phyloP scores from a whole-genome alignment of 2,888 invertebrate species.

The Didymodactylos carnosus region DNA sequence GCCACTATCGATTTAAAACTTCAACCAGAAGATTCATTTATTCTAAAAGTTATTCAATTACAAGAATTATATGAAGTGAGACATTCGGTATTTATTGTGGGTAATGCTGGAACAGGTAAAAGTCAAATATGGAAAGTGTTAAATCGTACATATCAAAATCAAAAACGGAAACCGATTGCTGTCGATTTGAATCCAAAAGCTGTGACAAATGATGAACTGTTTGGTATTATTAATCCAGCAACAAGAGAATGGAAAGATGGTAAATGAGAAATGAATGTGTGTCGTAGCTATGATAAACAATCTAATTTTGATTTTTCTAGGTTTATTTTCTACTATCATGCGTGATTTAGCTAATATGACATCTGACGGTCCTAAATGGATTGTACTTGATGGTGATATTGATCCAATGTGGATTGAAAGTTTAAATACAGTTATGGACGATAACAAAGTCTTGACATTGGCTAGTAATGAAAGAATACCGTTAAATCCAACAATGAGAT shows the following conservation, averaged over 20 bases:
- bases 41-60: conserved; percentile 60
- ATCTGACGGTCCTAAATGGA: conserved; percentile 67
- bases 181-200: conserved; percentile 88
- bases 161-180: conserved; percentile 62
- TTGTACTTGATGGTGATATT: conserved; percentile 82
- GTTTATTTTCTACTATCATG: conserved; percentile 76
- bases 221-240: conserved; percentile 75
- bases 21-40: conserved; percentile 61
- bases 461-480: conserved; percentile 91
- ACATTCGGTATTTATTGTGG: conserved; percentile 72
- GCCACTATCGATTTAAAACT: conserved; percentile 68
- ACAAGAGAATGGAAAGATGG: conserved; percentile 81
- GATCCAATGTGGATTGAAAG: conserved; percentile 99
- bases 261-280: too few relatives aligned
- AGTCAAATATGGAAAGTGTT: conserved; percentile 83
- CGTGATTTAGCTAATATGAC: conserved; percentile 74
- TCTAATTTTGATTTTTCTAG: too few relatives aligned
- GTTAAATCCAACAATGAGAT: conserved; percentile 69
- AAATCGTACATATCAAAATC: conserved; percentile 67
- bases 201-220: conserved; percentile 84
- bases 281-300: too few relatives aligned
- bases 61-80: conserved; percentile 82
- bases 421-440: conserved; percentile 91
- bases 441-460: conserved; percentile 80
- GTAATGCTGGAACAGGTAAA: conserved; percentile 68